Base-by-base conservation (phyloP, 1,140 invertebrate genomes). In the Drosophila arawakana region DNA sequence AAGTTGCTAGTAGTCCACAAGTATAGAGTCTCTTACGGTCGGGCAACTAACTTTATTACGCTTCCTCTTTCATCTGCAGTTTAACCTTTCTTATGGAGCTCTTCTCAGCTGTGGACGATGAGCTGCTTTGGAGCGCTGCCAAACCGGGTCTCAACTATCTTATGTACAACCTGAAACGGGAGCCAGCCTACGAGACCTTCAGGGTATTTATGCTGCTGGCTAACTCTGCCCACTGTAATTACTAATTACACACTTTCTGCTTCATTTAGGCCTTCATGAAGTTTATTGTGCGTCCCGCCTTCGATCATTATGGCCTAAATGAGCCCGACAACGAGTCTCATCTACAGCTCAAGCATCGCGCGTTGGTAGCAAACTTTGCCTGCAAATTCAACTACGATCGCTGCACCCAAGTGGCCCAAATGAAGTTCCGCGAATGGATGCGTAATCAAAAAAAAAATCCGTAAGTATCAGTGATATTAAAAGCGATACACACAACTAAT, bases 361-460 rank as follows among this genome's bases (percentile, higher is more conserved):
- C 93, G 37, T 59, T 93, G 15, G 93, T 95, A 43, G 80, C 94
- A 5, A 83, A 79, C 7, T 93, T 93, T 73, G 92, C 93, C 0
- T 95, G 94, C 65, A 93, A 92, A 57, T 93, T 93, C 49, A 81
- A 91, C n/a, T 92, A 93, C 30, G 66, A 90, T 55, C 76, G 92
- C 13, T 95, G 94, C 71, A 84, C 93, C 2, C 76, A 91, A 15
- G 71, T 75, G 34, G 92, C 94, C 2, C 91, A 88, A 54, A 18
- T 68, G 0, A 72, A 88, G 30, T 94, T 94, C 74, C 81, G 93
- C 7, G 83, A 92, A 25, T 94, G 93, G 94, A 94, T 93, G 92
- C 43, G 44, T 50, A 76, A 83, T 59, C n/a, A 58, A 10, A 86
- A 58, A 37, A 77, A 60, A 10, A 54, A 81, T 84, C 72, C 73